Conservation (phyloP, 2,888 invertebrate genomes). For the Malachius bipustulatus region DNA sequence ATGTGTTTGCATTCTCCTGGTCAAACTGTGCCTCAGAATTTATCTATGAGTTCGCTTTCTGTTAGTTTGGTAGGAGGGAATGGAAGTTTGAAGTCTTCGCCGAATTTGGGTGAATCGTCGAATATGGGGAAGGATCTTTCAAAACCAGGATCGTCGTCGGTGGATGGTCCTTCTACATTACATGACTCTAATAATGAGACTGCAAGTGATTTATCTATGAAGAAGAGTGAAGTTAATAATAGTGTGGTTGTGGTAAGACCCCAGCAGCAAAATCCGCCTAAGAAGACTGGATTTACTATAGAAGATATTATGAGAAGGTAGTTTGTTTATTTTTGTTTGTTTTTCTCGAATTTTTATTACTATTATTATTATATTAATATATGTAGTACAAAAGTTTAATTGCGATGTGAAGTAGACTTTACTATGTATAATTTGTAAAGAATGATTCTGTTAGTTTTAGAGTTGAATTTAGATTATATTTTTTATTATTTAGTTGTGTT, state of each 20-base stretch:
- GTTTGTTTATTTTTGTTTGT: too few relatives aligned
- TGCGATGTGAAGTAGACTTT: too few relatives aligned
- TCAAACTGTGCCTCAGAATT: slow-evolving; percentile 7
- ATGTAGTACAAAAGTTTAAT: too few relatives aligned
- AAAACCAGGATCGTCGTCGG: background rate
- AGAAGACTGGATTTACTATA: slow-evolving; percentile 77
- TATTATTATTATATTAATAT: too few relatives aligned
- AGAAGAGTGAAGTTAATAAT: slow-evolving; percentile 27
- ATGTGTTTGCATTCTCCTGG: slow-evolving; percentile 22
- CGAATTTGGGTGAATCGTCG: slow-evolving; percentile 40
- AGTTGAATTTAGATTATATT: too few relatives aligned
- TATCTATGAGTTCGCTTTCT: slow-evolving; percentile 15
- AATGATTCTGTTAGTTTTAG: too few relatives aligned
- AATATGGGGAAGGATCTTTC: slow-evolving; percentile 10
- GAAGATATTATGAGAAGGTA: slow-evolving; percentile 84
- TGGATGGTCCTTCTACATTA: background rate
- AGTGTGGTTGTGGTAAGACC: slow-evolving; percentile 30
- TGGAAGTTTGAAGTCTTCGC: slow-evolving; percentile 35
- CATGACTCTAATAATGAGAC: slow-evolving; percentile 21
- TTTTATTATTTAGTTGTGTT: too few relatives aligned
- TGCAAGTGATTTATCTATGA: slow-evolving; percentile 36
- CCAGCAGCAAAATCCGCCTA: slow-evolving; percentile 47
- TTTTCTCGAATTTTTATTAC: too few relatives aligned
- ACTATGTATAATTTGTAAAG: too few relatives aligned
- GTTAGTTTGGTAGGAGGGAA: slow-evolving; percentile 25